phyloP scores from a whole-genome alignment of 2,888 invertebrate species.

The Ischnus inquisitorius region DNA sequence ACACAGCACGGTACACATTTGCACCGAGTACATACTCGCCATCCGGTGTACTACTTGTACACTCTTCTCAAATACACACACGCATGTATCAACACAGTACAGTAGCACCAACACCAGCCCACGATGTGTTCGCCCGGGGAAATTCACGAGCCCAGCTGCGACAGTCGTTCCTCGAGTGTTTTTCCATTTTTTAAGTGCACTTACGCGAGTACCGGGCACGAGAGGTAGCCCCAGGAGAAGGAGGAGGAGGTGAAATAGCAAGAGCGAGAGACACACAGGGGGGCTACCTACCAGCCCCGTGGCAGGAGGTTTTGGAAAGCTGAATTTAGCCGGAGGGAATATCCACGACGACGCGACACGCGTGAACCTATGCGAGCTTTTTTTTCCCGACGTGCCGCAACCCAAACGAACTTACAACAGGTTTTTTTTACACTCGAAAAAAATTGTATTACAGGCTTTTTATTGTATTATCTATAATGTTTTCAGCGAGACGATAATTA shows the following conservation, averaged over 20 bases:
- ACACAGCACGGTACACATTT: conserved; percentile 11
- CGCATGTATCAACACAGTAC: conserved; percentile 3
- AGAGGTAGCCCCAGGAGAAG: conserved; percentile 33
- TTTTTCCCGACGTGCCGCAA: background rate
- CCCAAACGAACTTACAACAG: conserved; percentile 10
- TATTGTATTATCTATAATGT: background rate
- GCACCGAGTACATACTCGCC: background rate
- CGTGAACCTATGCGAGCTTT: background rate
- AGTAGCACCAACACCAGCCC: background rate
- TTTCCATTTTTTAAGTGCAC: conserved; percentile 80
- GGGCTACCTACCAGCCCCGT: conserved; percentile 34
- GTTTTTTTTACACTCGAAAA: background rate
- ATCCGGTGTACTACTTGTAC: conserved; percentile 32
- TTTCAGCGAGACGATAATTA: background rate
- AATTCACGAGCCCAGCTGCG: conserved; percentile 76
- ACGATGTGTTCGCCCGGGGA: conserved; percentile 54
- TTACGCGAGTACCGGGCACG: conserved; percentile 69
- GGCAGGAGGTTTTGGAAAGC: conserved; percentile 41
- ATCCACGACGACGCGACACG: conserved; percentile 18
- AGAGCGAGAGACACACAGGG: background rate
- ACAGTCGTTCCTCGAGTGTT: conserved; percentile 76
- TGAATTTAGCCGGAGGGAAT: conserved; percentile 42
- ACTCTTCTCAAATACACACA: conserved; percentile 14
- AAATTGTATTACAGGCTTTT: background rate
- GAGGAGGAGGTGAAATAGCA: conserved; percentile 34